Evolutionary conservation across 64 coral and sea anemone species (phyloP).

Genomic region (Catalaphyllia jardinei): DNA sequence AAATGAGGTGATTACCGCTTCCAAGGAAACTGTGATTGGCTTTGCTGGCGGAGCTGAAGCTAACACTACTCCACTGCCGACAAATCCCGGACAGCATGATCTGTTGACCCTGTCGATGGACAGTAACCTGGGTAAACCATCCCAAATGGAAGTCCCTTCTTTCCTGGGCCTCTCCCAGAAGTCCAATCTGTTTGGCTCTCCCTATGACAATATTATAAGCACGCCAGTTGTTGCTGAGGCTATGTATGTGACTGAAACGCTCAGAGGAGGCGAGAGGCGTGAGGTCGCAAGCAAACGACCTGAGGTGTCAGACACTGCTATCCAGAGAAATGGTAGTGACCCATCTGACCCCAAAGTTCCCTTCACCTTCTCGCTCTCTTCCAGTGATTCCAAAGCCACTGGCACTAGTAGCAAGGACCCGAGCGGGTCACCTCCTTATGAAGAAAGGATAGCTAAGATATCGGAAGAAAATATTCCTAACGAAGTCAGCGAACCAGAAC

Average conservation of each 20-base stretch:
- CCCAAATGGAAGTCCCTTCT: background rate
- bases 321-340: background rate
- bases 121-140: background rate
- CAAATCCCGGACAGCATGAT: constrained; percentile 12
- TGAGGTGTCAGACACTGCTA: background rate
- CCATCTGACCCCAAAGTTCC: constrained; percentile 14
- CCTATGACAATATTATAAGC: background rate
- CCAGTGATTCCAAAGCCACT: background rate
- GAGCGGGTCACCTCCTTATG: background rate
- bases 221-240: background rate
- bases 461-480: background rate
- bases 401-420: background rate
- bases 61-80: background rate
- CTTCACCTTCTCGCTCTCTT: background rate
- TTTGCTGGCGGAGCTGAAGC: background rate
- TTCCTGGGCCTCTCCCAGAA: background rate
- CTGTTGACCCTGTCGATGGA: constrained; percentile 22
- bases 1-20: background rate
- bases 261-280: background rate
- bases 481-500: background rate
- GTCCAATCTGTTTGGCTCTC: background rate
- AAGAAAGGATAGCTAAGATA: background rate
- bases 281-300: background rate
- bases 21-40: background rate
- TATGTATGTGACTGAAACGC: background rate